Base-by-base conservation (phyloP, 2,797 vertebrate genomes). In the Lutjanus campechanus region DNA sequence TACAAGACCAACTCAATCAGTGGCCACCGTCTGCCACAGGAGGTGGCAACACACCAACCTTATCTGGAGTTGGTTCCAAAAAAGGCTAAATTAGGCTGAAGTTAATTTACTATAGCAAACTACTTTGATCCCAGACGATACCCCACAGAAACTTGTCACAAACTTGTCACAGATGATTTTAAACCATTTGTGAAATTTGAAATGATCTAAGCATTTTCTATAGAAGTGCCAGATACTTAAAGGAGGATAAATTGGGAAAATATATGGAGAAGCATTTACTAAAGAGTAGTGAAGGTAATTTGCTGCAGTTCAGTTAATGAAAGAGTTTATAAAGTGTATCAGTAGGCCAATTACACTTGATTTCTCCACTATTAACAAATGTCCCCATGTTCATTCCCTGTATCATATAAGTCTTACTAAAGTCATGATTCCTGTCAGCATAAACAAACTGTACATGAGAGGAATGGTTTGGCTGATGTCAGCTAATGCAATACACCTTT, bases 351-450 rank as follows among this genome's bases (percentile, higher is more conserved):
- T 36, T 36, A 36, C 22, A 22, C 17, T 36, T 61, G 11, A 53
- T 55, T 69, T 76, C 16, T 61, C 16, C 9, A 36, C 36, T 46
- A 17, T 67, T 15, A 51, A 54, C 15, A 72, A 20, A 63, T 25
- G 2, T 25, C 36, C 53, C 11, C 0, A 7, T 36, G n/a, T 55
- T 54, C 2, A 43, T 44, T 20, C 44, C 17, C 17, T 3, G 7
- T 53, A 9, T 53, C 41, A 43, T 9, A 41, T 4, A 20, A 15
- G 1, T 60, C 25, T 16, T 43, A 16, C 20, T 22, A 7, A 12
- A 51, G 17, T 36, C 11, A 6, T 62, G 43, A 46, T 59, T 9
- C 11, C 20, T 64, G 17, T 25, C 4, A 0, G 44, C 19, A 8
- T 63, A 9, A 51, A 3, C 15, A 64, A 11, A 66, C n/a, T 58